phyloP scores from a whole-genome alignment of 2,113 vertebrate genomes.

The Pseudopodoces humilis region DNA sequence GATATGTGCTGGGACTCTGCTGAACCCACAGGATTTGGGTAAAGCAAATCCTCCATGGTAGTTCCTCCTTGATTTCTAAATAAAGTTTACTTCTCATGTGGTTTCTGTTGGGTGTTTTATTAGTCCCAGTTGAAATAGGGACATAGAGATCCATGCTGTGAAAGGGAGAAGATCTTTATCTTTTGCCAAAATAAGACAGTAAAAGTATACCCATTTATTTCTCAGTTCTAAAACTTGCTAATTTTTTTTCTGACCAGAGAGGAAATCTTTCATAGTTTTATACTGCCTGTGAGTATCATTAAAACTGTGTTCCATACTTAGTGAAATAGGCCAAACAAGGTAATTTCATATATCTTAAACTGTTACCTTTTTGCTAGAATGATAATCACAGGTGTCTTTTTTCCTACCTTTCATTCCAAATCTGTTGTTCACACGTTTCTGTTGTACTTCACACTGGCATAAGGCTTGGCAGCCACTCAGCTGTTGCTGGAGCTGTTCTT shows the following conservation, averaged over 20 bases:
- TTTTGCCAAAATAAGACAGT: background rate
- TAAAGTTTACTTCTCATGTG: background rate
- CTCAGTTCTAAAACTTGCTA: background rate
- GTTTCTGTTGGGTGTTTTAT: background rate
- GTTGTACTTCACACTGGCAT: background rate
- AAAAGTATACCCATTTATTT: background rate
- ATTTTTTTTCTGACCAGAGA: background rate
- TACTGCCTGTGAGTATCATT: background rate
- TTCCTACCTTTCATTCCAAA: background rate
- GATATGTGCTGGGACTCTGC: background rate
- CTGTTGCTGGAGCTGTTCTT: background rate
- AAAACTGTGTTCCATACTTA: background rate
- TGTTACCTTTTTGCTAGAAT: conserved; percentile 6
- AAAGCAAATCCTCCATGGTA: background rate
- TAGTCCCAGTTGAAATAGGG: background rate
- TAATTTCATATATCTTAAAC: background rate
- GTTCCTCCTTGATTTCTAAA: background rate
- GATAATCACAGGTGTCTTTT: background rate
- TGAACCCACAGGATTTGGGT: background rate
- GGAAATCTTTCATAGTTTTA: background rate
- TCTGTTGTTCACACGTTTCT: conserved; percentile 41
- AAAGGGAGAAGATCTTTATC: background rate
- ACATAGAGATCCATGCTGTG: background rate
- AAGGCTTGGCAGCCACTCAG: background rate
- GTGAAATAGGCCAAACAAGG: background rate